These are phyloP conservation scores for Gadus chalcogrammus DNA, from an alignment of 2,113 vertebrate genomes.

Conservation along the genomic window DNA sequence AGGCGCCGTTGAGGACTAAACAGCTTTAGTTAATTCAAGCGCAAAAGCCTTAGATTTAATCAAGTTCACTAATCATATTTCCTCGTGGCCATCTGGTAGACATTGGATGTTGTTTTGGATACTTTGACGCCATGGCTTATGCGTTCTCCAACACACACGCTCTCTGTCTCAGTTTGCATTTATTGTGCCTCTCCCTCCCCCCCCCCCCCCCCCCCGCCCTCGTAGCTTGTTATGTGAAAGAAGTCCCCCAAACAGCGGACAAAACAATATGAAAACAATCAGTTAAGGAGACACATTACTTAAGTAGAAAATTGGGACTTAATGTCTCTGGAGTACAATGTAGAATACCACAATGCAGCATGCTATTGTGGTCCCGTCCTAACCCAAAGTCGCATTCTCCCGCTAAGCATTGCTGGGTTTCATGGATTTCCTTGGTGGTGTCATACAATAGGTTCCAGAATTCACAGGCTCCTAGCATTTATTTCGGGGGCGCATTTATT, in stretches of 20 bases:
- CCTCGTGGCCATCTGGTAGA: constrained; percentile 56
- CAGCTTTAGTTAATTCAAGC: constrained; percentile 40
- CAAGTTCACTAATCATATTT: constrained; percentile 44
- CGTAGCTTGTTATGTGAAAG: constrained; percentile 10
- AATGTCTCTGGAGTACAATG: constrained; percentile 57
- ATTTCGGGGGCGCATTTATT: background rate
- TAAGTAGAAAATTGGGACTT: constrained; percentile 50
- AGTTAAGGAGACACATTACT: constrained; percentile 58
- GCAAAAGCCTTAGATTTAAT: constrained; percentile 42
- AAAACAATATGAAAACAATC: constrained; percentile 44
- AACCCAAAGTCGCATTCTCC: constrained; percentile 32
- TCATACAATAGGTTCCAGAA: constrained; percentile 12
- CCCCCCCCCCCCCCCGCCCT: background rate
- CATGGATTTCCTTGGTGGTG: constrained; percentile 29
- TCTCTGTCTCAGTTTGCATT: background rate
- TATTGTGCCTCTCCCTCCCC: background rate
- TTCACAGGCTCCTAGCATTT: background rate
- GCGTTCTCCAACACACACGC: constrained; percentile 25
- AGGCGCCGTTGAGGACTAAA: constrained; percentile 38
- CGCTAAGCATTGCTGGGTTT: constrained; percentile 31
- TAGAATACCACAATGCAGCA: constrained; percentile 42
- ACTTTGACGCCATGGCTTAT: constrained; percentile 46
- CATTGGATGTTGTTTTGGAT: constrained; percentile 53
- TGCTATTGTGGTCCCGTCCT: constrained; percentile 44
- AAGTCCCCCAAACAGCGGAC: background rate